Percentiles rank a stretch among this genome's conserved stretches.
These are phyloP conservation scores for Scaptodrosophila latifasciaeformis DNA, from an alignment of 2,888 invertebrate genomes.

Conservation along the genomic window DNA sequence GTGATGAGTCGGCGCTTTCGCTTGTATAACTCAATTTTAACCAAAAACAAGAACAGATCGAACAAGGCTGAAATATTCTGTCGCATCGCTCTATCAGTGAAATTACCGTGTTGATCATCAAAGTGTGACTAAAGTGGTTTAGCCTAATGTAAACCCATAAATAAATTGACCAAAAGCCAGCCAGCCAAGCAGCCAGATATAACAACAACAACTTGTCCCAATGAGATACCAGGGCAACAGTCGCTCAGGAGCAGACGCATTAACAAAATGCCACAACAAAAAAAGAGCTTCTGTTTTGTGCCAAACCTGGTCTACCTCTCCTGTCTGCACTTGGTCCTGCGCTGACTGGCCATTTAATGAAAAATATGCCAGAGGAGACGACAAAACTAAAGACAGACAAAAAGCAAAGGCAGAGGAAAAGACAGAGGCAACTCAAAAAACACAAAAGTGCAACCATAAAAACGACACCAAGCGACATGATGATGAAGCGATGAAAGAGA, in stretches of 20 bases:
- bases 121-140: conserved; percentile 74
- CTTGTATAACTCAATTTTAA: conserved; percentile 4
- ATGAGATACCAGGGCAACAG: conserved; percentile 2
- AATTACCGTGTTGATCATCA: conserved; percentile 64
- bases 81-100: conserved; percentile 7
- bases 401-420: no score
- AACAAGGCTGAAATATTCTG: not conserved
- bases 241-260: conserved; percentile 53
- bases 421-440: no score
- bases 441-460: conserved; percentile 69
- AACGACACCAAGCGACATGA: conserved; percentile 60
- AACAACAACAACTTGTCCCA: conserved; percentile 1
- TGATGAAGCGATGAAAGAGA: conserved; percentile 12
- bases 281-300: conserved; percentile 72
- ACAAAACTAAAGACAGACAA: conserved; percentile 31
- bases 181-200: conserved; percentile 38
- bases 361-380: conserved; percentile 61
- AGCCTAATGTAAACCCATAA: conserved; percentile 74
- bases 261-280: conserved; percentile 67
- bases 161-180: conserved; percentile 37
- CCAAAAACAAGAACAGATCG: conserved; percentile 1
- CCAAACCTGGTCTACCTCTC: conserved; percentile 6
- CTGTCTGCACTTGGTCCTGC: not conserved
- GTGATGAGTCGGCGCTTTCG: conserved; percentile 25
- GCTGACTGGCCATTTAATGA: conserved; percentile 50